Conservation (phyloP, 2,888 invertebrate species). For the Drosophila macrothrix region DNA sequence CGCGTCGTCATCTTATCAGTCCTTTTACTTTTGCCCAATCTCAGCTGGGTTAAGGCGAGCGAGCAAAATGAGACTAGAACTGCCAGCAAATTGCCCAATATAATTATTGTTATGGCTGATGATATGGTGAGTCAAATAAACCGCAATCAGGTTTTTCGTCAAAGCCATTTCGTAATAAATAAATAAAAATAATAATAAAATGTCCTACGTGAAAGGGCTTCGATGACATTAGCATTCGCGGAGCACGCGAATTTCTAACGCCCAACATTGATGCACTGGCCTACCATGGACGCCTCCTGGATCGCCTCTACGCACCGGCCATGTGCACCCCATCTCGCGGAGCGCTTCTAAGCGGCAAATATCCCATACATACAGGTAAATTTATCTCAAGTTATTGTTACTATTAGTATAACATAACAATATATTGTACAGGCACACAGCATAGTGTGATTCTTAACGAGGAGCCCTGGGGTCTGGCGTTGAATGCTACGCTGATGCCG, state of each 20-base stretch:
- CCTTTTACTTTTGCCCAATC: constrained; percentile 53
- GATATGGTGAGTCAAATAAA: constrained; percentile 88
- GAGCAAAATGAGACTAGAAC: constrained; percentile 17
- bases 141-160: constrained; percentile 3
- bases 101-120: constrained; percentile 92
- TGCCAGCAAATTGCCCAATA: constrained; percentile 86
- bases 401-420: neutral
- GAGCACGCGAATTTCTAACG: constrained; percentile 93
- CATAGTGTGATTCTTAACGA: constrained; percentile 89
- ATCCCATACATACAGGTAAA: constrained; percentile 91
- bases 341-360: constrained; percentile 93
- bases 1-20: constrained; percentile 60
- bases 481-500: constrained; percentile 89
- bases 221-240: constrained; percentile 96
- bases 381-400: too few species aligned
- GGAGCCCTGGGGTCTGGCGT: constrained; percentile 90
- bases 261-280: constrained; percentile 96
- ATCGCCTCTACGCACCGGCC: constrained; percentile 92
- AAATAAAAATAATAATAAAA: neutral
- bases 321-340: constrained; percentile 94
- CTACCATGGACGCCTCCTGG: constrained; percentile 93
- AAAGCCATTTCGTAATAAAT: neutral
- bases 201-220: constrained; percentile 89
- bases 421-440: constrained; percentile 87
- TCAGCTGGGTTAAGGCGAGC: constrained; percentile 43